Conservation (phyloP, 2,888 invertebrate species). For the Hemistola chrysoprasaria region DNA sequence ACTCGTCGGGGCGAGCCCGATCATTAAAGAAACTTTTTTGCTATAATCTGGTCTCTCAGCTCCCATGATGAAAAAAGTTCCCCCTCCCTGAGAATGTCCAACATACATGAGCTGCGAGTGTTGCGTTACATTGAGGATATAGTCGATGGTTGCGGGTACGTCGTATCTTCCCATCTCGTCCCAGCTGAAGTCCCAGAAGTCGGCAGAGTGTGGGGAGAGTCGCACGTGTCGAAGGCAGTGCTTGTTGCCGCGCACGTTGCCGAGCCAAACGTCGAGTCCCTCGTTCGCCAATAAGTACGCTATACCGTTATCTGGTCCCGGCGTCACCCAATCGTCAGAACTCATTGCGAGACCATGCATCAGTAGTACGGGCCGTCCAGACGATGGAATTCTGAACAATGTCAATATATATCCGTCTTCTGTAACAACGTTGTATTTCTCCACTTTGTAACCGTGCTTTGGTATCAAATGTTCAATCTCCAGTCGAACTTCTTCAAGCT, state of each 20-base stretch:
- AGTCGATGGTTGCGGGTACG: conserved; percentile 89
- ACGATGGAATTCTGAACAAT: conserved; percentile 86
- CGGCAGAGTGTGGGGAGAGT: conserved; percentile 43
- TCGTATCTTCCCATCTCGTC: conserved; percentile 90
- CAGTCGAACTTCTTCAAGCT: conserved; percentile 30
- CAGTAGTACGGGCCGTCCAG: conserved; percentile 76
- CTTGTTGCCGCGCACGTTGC: conserved; percentile 87
- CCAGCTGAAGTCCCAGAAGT: conserved; percentile 87
- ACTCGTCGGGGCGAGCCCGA: conserved; percentile 42
- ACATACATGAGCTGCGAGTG: conserved; percentile 84
- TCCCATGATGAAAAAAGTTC: conserved; percentile 83
- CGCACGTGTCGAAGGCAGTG: conserved; percentile 79
- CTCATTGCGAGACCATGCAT: conserved; percentile 88
- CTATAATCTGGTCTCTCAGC: conserved; percentile 83
- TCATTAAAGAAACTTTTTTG: conserved; percentile 76
- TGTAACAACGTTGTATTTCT: conserved; percentile 79
- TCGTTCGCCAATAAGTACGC: conserved; percentile 76
- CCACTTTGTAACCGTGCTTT: conserved; percentile 34
- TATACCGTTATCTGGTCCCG: conserved; percentile 77
- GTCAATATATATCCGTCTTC: conserved; percentile 88
- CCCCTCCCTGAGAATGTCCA: conserved; percentile 87
- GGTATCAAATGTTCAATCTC: conserved; percentile 30
- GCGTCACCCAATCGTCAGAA: conserved; percentile 86
- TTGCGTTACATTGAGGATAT: conserved; percentile 79
- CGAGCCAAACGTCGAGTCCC: conserved; percentile 90